These are phyloP conservation scores for Cinclus mexicanus DNA, from an alignment of 2,113 vertebrate genomes.

Conservation along the genomic window DNA sequence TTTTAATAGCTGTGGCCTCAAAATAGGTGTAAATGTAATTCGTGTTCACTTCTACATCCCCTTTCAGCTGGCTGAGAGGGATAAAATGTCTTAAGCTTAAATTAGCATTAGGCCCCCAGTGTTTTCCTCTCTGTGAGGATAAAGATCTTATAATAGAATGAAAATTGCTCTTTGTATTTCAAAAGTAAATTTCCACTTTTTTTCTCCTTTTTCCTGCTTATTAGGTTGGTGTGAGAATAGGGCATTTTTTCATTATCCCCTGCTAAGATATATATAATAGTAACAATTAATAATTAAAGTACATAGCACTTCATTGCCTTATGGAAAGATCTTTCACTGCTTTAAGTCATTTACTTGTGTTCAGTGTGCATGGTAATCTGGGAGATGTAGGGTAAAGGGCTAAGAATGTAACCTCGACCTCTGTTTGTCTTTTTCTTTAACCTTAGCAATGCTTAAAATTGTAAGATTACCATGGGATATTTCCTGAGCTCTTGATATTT, in stretches of 20 bases:
- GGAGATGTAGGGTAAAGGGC: background rate
- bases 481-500: background rate
- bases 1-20: background rate
- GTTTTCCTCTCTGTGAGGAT: constrained; percentile 12
- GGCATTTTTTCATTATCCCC: background rate
- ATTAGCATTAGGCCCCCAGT: constrained; percentile 45
- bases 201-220: background rate
- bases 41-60: background rate
- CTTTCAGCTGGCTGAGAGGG: background rate
- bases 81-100: constrained; percentile 33
- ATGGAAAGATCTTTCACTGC: background rate
- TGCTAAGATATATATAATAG: background rate
- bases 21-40: background rate
- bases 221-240: background rate
- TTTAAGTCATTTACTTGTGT: rapidly evolving
- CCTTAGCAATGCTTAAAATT: background rate
- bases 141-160: constrained; percentile 29
- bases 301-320: background rate
- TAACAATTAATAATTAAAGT: constrained; percentile 13
- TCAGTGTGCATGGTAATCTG: background rate
- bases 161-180: constrained; percentile 38
- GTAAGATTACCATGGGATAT: background rate
- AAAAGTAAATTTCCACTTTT: background rate
- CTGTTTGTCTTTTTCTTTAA: background rate
- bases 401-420: background rate